phyloP scores from a whole-genome alignment of 1,140 invertebrate genomes.

The Drosophila paulistorum region DNA sequence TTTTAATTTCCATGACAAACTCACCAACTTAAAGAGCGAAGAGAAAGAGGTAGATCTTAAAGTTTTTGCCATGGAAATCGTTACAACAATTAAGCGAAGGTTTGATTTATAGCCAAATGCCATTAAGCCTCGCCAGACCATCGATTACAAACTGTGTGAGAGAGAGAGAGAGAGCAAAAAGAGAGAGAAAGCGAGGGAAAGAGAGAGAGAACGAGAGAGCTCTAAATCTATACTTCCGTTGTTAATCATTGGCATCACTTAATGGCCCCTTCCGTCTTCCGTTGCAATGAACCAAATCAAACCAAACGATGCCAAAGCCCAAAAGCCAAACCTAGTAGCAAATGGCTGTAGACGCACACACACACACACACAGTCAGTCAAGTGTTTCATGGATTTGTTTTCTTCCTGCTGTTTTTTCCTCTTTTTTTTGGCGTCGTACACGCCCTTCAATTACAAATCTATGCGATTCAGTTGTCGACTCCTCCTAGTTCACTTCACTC shows the following conservation, averaged over 20 bases:
- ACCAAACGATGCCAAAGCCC: not conserved
- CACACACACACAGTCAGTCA: conserved; percentile 20
- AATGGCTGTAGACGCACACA: no score
- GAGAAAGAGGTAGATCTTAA: not conserved
- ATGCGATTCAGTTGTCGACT: conserved; percentile 38
- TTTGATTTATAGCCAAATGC: conserved; percentile 79
- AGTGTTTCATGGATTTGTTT: conserved; percentile 33
- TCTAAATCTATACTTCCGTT: conserved; percentile 82
- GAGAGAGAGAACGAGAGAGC: not conserved
- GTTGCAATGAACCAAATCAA: conserved; percentile 52
- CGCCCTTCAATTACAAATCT: conserved; percentile 83
- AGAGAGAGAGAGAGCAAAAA: not conserved
- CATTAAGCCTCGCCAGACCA: conserved; percentile 66
- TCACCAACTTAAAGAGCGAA: conserved; percentile 17
- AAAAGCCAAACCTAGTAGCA: conserved; percentile 13
- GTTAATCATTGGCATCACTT: conserved; percentile 83
- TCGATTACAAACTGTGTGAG: conserved; percentile 50
- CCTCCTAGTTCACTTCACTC: conserved; percentile 11
- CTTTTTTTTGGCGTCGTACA: conserved; percentile 48
- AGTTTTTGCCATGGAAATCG: not conserved
- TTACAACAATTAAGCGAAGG: conserved; percentile 44
- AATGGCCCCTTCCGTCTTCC: conserved; percentile 77
- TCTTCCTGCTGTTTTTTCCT: not conserved
- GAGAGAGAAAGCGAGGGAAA: not conserved
- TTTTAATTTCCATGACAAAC: conserved; percentile 46